Evolutionary conservation across 2,888 invertebrate genomes (phyloP).

Genomic region (Biston betularia): DNA sequence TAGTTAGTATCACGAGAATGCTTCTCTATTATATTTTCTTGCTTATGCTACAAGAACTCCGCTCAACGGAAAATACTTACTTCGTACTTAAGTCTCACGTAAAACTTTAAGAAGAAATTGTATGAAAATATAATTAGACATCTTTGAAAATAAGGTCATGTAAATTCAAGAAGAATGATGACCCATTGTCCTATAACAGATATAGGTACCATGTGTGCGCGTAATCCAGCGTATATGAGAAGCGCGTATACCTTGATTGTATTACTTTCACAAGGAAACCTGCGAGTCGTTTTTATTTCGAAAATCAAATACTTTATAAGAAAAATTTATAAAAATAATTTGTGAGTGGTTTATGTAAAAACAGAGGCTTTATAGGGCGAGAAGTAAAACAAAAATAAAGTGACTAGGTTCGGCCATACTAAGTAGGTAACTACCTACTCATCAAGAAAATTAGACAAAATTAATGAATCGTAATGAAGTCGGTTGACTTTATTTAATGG

Average conservation of each 20-base stretch:
- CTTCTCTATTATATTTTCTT: background rate
- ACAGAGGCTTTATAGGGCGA: background rate
- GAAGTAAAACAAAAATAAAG: background rate
- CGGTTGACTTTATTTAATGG: no score
- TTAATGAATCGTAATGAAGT: no score
- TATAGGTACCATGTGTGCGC: slow-evolving; percentile 55
- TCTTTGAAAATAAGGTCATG: slow-evolving; percentile 30
- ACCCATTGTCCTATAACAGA: slow-evolving; percentile 59
- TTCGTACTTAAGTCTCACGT: background rate
- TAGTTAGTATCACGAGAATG: background rate
- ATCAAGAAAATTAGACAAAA: no score
- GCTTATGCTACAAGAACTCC: background rate
- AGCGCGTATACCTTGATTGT: slow-evolving; percentile 78
- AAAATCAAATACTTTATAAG: background rate
- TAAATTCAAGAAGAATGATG: slow-evolving; percentile 53
- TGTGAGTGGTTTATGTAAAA: background rate
- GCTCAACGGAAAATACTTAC: background rate
- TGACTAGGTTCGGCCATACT: no score
- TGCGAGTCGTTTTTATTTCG: slow-evolving; percentile 53
- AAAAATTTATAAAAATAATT: no score
- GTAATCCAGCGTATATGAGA: slow-evolving; percentile 84
- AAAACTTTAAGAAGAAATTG: background rate
- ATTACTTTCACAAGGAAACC: slow-evolving; percentile 64
- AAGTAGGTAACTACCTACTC: no score
- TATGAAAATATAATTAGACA: slow-evolving; percentile 20